Base-by-base conservation (phyloP, 2,797 vertebrate genomes). In the Sebastes trivittatus region DNA sequence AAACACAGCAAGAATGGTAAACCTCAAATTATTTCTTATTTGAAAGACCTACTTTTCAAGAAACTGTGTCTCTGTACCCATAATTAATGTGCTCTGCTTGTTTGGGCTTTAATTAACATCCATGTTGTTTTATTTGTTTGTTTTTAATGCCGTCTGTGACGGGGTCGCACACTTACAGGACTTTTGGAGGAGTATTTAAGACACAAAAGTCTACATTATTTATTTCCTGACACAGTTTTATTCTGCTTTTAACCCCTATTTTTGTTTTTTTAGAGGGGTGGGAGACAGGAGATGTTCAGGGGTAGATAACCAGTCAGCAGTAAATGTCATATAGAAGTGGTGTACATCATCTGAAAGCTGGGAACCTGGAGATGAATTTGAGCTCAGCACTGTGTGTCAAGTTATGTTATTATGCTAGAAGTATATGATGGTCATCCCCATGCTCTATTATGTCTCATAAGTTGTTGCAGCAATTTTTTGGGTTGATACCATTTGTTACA, bases 1-100 rank as follows among this genome's bases (percentile, higher is more conserved):
- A 25, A 65, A 77, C 52, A 70, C 29, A 34, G 77, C 69, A 27
- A 67, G 68, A 82, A 73, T 10, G 27, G 29, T 29, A 27, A 78
- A 42, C 18, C 66, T 29, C 59, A 64, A 69, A 74, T 71, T 54
- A 32, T 65, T 76, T 74, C 73, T 46, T 72, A 66, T 78, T 1
- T 81, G 30, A 65, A 75, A 83, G 88, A 83, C 87, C 88, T 87
- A 80, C 76, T 88, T 91, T 79, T 77, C 32, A 75, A 55, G 64
- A 84, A 80, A 72, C 81, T 71, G 85, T 61, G 73, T 85, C 77
- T 90, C 3, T 77, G 32, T 49, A 29, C 4, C 4, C 65, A 64
- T 85, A 79, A 89, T 90, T 86, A 84, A 84, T 86, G 80, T 2
- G 78, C 74, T 79, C 22, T 30, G 72, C 82, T 84, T 83, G 76